Conservation (phyloP, 1,140 invertebrate species). For the Rhyacophila brunnea region DNA sequence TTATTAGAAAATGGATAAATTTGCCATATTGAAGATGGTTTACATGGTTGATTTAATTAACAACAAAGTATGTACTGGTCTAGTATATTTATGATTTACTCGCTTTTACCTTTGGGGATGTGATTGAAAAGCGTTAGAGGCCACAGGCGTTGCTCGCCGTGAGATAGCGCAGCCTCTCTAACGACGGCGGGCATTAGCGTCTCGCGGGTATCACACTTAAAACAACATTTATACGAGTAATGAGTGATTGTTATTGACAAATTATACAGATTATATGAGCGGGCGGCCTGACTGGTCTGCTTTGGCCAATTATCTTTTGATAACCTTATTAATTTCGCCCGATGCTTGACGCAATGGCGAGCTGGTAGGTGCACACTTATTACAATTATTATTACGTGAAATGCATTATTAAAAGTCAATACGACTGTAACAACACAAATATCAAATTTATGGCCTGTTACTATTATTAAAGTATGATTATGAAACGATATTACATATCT, state of each 20-base stretch:
- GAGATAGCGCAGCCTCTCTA: constrained; percentile 7
- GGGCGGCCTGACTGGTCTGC: constrained; percentile 1
- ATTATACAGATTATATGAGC: constrained; percentile 28
- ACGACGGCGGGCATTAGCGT: constrained; percentile 30
- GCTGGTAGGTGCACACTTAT: background rate
- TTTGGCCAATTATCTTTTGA: constrained; percentile 23
- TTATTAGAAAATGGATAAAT: no score
- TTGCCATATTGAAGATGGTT: no score
- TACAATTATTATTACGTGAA: background rate
- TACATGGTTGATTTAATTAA: no score
- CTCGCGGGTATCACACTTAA: constrained; percentile 31
- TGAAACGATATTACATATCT: no score
- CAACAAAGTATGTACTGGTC: no score
- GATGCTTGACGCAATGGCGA: constrained; percentile 9
- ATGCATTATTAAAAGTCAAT: background rate
- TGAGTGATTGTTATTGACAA: constrained; percentile 37
- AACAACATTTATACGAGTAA: constrained; percentile 34
- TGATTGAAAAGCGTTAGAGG: constrained; percentile 11
- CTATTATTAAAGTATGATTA: no score
- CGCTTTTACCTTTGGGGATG: no score
- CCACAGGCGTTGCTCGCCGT: constrained; percentile 23
- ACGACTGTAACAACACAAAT: no score
- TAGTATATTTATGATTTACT: no score
- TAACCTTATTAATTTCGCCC: constrained; percentile 30
- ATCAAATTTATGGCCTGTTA: no score